phyloP scores from a whole-genome alignment of 2,888 invertebrate genomes.

The Pseudococcus longispinus region DNA sequence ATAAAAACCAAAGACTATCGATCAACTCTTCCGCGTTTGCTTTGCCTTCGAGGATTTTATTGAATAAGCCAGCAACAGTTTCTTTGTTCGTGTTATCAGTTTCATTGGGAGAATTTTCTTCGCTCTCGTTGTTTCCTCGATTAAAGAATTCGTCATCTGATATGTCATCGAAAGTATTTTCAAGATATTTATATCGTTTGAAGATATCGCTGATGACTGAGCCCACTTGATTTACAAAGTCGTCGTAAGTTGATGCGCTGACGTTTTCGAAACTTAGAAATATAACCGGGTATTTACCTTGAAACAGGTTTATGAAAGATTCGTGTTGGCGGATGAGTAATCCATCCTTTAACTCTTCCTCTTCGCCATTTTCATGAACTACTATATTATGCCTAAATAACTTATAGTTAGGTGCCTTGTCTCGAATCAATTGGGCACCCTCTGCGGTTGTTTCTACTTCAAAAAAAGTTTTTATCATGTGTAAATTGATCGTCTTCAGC shows the following conservation, averaged over 20 bases:
- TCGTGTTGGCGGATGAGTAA: background rate
- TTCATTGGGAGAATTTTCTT: background rate
- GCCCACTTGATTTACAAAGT: background rate
- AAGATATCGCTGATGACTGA: background rate
- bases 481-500: background rate
- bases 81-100: background rate
- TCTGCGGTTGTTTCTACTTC: background rate
- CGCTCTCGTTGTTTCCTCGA: background rate
- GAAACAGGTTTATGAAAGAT: background rate
- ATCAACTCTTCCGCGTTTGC: background rate
- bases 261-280: background rate
- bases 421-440: background rate
- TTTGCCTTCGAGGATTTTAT: background rate
- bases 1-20: background rate
- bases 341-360: background rate
- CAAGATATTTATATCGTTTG: background rate
- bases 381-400: background rate
- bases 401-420: background rate
- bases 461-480: background rate
- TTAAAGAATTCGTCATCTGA: background rate
- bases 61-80: background rate
- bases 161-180: background rate
- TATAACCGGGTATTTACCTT: background rate
- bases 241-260: background rate
- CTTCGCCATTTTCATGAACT: background rate